Conservation (phyloP, 2,797 vertebrate species). For the Psittacula derbiana region DNA sequence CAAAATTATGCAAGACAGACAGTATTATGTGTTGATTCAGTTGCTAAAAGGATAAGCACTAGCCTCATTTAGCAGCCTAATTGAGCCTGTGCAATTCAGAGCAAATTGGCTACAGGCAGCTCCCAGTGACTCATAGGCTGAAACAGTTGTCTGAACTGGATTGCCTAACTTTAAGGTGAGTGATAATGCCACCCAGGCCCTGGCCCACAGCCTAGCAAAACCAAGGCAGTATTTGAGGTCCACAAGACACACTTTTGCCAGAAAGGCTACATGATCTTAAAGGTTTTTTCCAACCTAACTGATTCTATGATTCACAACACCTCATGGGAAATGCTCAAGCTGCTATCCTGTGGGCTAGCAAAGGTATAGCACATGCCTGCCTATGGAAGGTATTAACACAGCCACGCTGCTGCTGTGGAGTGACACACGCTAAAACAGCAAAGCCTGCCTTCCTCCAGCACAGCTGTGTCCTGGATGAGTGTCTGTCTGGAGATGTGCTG, state of each 20-base stretch:
- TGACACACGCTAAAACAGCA: rapidly evolving
- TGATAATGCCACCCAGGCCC: neutral
- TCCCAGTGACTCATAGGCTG: neutral
- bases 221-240: neutral
- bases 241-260: neutral
- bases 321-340: neutral
- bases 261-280: neutral
- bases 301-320: neutral
- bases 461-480: rapidly evolving
- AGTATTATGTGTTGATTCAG: neutral
- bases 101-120: neutral
- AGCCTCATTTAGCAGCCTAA: neutral
- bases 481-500: neutral
- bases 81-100: neutral
- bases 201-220: neutral
- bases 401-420: neutral
- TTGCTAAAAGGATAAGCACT: neutral
- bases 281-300: neutral
- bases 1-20: neutral
- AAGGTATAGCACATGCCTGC: rapidly evolving
- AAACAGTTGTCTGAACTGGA: neutral
- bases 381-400: neutral
- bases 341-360: rapidly evolving
- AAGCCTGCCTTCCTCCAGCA: neutral
- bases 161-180: neutral